Base-by-base conservation (phyloP, 2,113 vertebrate species). In the Chrysochloris asiatica region DNA sequence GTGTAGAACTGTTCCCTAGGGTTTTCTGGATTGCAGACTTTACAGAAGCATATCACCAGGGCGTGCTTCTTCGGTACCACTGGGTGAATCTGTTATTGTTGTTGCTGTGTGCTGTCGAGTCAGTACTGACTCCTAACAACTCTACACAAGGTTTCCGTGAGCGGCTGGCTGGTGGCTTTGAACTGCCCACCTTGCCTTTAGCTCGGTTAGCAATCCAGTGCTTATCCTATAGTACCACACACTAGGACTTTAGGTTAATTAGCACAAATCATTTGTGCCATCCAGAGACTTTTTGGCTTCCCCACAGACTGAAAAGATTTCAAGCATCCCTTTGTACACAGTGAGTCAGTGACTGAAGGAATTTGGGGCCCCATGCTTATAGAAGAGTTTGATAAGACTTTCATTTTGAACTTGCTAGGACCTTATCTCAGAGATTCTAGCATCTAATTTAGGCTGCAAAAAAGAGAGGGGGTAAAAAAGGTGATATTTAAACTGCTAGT, bases 371-470 rank as follows among this genome's bases (percentile, higher is more conserved):
- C 36, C 19, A 2, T 28, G 33, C 2, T 21, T 61, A 38, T 4
- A 33, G n/a, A 85, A 75, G 76, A 65, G 41, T n/a, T 61, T 65
- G 54, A 45, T 41, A 77, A 88, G 77, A 52, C 52, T 24, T 86
- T 90, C 52, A 61, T 54, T 83, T 90, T 83, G 83, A 90, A 83
- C 52, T 83, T 54, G 8, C 4, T 86, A 41, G 17, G 28, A 45
- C 83, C 26, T 63, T 73, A 71, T 48, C 91, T 69, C 45, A 19
- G 52, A 56, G 72, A 90, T 52, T 50, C 81, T n/a, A 73, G 83
- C 43, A 41, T 88, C 8, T 79, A 43, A 61, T 21, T 78, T 69
- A 59, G 72, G 69, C 54, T 69, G 41, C 12, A 56, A 47, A 65
- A 84, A 54, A 50, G 52, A 84, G 16, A 52, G 50, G 16, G 50